A percentile compares a stretch with the other conserved stretches of the same genome.
phyloP scores from a whole-genome alignment of 2,113 vertebrate species.

The Myrmecobius fasciatus region DNA sequence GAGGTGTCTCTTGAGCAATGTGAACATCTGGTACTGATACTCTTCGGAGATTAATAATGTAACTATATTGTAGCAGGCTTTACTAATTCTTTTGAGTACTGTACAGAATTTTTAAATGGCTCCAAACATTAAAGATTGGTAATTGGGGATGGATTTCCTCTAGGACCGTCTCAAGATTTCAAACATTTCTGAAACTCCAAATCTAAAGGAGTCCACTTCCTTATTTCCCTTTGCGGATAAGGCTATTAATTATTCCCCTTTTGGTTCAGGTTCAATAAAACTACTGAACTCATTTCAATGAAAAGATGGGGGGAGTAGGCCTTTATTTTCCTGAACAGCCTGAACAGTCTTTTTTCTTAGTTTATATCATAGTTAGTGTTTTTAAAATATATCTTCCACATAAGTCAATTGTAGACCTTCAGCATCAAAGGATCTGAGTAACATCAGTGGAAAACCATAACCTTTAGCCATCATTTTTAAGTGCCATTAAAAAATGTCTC shows the following conservation, averaged over 20 bases:
- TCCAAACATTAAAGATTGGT: conserved; percentile 65
- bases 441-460: conserved; percentile 76
- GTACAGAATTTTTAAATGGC: conserved; percentile 70
- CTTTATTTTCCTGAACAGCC: conserved; percentile 75
- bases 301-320: conserved; percentile 63
- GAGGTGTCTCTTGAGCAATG: conserved; percentile 67
- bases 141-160: conserved; percentile 64
- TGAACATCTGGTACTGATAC: conserved; percentile 70
- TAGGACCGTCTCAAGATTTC: conserved; percentile 51
- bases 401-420: conserved; percentile 82
- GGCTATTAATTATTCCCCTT: conserved; percentile 79
- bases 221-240: conserved; percentile 69
- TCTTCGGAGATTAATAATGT: conserved; percentile 73
- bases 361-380: conserved; percentile 83
- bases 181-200: conserved; percentile 68
- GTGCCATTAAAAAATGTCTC: conserved; percentile 81
- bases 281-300: conserved; percentile 80
- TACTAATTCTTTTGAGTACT: conserved; percentile 70
- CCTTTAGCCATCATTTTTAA: conserved; percentile 83
- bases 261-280: conserved; percentile 81
- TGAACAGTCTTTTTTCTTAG: conserved; percentile 80
- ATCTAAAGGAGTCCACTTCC: conserved; percentile 73
- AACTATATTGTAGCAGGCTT: conserved; percentile 51
- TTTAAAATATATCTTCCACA: conserved; percentile 81
- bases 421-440: conserved; percentile 82